Conservation (phyloP, 2,888 invertebrate species). For the Isotomurus palustris region DNA sequence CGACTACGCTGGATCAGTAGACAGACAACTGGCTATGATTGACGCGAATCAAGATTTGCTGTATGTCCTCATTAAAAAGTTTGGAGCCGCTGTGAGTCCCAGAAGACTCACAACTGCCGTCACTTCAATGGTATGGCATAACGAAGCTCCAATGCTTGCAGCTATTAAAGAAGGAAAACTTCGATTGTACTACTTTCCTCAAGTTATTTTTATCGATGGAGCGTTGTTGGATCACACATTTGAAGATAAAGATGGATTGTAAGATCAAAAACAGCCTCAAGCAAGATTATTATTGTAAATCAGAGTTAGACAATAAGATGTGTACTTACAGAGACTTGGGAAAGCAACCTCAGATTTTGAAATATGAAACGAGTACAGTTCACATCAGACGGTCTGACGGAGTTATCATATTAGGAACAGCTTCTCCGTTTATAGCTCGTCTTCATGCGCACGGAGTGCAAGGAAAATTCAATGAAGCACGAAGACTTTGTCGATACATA, state of each 20-base stretch:
- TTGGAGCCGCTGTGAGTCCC: constrained; percentile 56
- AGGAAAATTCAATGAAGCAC: constrained; percentile 77
- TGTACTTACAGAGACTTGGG: constrained; percentile 68
- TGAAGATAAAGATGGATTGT: constrained; percentile 52
- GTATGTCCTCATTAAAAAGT: constrained; percentile 62
- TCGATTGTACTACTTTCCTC: constrained; percentile 77
- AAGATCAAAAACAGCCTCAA: constrained; percentile 16
- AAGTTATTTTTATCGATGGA: constrained; percentile 66
- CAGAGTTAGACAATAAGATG: neutral
- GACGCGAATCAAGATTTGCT: constrained; percentile 86
- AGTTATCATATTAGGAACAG: constrained; percentile 67
- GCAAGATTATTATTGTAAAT: constrained; percentile 2
- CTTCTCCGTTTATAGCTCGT: constrained; percentile 63
- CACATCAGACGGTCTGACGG: constrained; percentile 85
- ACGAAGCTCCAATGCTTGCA: constrained; percentile 70
- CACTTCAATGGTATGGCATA: constrained; percentile 65
- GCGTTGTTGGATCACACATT: constrained; percentile 62
- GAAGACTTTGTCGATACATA: constrained; percentile 69
- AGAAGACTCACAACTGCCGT: constrained; percentile 63
- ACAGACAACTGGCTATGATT: constrained; percentile 78
- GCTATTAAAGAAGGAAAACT: constrained; percentile 73
- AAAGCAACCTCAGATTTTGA: constrained; percentile 73
- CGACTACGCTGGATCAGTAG: constrained; percentile 71
- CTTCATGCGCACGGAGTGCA: constrained; percentile 66
- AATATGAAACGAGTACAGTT: constrained; percentile 77